A percentile compares a stretch with the other conserved stretches of the same genome.
These are phyloP conservation scores for Azorinus chamasolen DNA, from an alignment of 2,888 invertebrate genomes.

Conservation along the genomic window DNA sequence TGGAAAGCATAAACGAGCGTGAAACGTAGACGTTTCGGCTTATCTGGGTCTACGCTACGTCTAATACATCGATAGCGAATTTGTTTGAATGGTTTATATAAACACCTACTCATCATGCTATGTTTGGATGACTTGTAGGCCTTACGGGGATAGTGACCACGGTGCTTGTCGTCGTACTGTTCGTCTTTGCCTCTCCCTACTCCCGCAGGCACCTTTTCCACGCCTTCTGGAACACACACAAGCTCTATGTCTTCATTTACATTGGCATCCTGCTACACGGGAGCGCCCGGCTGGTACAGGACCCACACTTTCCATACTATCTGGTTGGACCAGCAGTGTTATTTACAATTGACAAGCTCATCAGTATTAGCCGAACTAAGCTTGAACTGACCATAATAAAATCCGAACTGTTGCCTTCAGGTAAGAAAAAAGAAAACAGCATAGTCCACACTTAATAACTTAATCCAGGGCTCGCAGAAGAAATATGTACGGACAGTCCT, in stretches of 20 bases:
- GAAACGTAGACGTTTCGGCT: too few relatives aligned
- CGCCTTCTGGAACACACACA: slow-evolving; percentile 89
- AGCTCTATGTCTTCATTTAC: slow-evolving; percentile 88
- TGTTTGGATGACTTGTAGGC: too few relatives aligned
- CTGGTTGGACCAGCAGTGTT: slow-evolving; percentile 88
- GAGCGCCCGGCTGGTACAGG: slow-evolving; percentile 88
- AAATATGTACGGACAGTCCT: not conserved
- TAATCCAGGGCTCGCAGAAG: not conserved
- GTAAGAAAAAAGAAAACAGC: slow-evolving; percentile 82
- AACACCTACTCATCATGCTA: too few relatives aligned
- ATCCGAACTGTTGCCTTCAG: slow-evolving; percentile 89
- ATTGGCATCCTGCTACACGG: slow-evolving; percentile 89
- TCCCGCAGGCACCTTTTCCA: slow-evolving; percentile 88
- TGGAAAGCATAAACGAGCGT: too few relatives aligned
- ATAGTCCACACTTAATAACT: not conserved
- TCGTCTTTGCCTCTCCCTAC: slow-evolving; percentile 88
- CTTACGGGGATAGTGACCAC: slow-evolving; percentile 88
- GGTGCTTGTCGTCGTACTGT: slow-evolving; percentile 88
- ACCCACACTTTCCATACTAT: slow-evolving; percentile 88
- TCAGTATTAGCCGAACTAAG: slow-evolving; percentile 88
- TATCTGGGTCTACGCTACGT: too few relatives aligned
- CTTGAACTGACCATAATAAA: slow-evolving; percentile 88
- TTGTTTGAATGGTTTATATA: too few relatives aligned
- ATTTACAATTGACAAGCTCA: slow-evolving; percentile 88
- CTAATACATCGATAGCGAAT: too few relatives aligned